Evolutionary conservation across 2,797 vertebrate species (phyloP).

Genomic region (Acipenser oxyrinchus): DNA sequence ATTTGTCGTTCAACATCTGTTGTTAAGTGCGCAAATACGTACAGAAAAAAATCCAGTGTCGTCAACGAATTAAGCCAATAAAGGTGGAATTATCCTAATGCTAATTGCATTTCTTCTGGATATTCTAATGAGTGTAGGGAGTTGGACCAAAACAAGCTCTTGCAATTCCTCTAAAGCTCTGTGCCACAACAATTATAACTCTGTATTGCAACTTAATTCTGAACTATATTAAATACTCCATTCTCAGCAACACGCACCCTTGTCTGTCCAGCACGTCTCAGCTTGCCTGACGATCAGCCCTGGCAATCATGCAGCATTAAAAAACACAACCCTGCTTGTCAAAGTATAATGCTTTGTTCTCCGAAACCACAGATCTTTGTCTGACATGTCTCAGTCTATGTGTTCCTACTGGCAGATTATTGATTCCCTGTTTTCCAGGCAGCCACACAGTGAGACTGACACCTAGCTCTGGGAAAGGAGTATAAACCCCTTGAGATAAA

Average conservation of each 20-base stretch:
- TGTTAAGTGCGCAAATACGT: no score
- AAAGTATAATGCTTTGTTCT: conserved; percentile 9
- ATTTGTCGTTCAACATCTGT: no score
- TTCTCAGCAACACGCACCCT: neutral
- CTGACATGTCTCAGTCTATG: neutral
- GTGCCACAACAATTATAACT: no score
- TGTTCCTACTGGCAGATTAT: conserved; percentile 3
- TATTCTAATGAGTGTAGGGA: no score
- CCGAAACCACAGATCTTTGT: conserved; percentile 2
- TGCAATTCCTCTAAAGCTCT: no score
- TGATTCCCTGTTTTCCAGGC: neutral
- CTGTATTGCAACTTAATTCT: no score
- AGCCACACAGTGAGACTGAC: conserved; percentile 5
- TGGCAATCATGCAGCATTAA: neutral
- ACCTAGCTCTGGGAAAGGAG: neutral
- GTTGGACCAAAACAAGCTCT: no score
- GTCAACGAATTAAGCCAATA: no score
- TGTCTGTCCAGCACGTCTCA: neutral
- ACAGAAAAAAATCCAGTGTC: no score
- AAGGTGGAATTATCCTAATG: no score
- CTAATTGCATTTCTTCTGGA: no score
- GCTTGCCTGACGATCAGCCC: neutral
- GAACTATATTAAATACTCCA: neutral
- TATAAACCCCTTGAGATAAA: neutral
- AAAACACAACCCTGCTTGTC: no score